Base-by-base conservation (phyloP, 2,888 invertebrate genomes). In the Melanchra persicariae region DNA sequence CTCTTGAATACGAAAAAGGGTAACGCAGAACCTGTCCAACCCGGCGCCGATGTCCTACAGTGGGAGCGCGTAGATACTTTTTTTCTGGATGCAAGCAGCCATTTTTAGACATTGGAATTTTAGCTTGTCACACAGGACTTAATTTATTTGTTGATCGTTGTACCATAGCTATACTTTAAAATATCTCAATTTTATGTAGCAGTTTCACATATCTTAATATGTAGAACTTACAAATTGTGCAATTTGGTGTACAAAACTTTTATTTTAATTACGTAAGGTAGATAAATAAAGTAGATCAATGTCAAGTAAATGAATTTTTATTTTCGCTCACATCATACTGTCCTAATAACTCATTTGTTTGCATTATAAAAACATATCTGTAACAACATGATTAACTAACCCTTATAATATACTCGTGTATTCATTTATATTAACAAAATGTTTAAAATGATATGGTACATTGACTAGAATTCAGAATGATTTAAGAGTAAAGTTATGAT, bases 391-490 rank as follows among this genome's bases (percentile, higher is more conserved):
- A 92, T 92, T 93, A 93, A 92, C 93, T 94, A 93, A 93, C 90
- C 88, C 93, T 95, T 95, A 94, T 79, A 83, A 79, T 83, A 83
- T 79, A 81, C 70, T 87, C 52, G 83, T 85, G 82, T 85, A 88
- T 87, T 89, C 85, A 86, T 88, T 89, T 79, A 81, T 88, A 87
- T 82, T 92, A 95, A 95, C 94, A 92, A 89, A 94, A 93, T 87
- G 84, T 90, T 88, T 88, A 93, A 95, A 95, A 96, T 95, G 95
- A 95, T 96, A 96, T 96, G 95, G 93, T 95, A 93, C 92, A 92
- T 94, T 92, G 93, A 95, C 94, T 95, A 95, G 92, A 93, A 89
- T 87, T 87, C 87, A 85, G 83, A 90, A 90, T 88, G 86, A 88
- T 87, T 87, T 79, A 87, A 70, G 86, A 77, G 66, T 82, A 63